Percentiles rank a stretch among this genome's conserved stretches.
These are phyloP conservation scores for Chymomyza fuscimana DNA, from an alignment of 2,888 invertebrate species.

Conservation along the genomic window DNA sequence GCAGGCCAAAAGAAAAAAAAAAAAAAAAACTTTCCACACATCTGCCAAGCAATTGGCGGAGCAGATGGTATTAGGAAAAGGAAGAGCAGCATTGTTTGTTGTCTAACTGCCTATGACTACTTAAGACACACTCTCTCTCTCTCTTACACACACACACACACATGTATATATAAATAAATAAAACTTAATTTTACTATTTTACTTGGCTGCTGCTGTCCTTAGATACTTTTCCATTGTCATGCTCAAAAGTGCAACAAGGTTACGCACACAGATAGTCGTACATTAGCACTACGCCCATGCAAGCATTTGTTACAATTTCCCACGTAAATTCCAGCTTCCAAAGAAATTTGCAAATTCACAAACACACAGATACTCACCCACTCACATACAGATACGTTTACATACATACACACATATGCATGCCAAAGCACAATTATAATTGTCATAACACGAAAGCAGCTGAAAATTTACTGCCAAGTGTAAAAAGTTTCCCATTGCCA, in stretches of 20 bases:
- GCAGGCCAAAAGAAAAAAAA: constrained; percentile 54
- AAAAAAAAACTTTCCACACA: constrained; percentile 1
- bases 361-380: constrained; percentile 2
- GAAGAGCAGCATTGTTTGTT: constrained; percentile 57
- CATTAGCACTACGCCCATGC: constrained; percentile 27
- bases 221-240: constrained; percentile 43
- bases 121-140: constrained; percentile 47
- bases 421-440: constrained; percentile 69
- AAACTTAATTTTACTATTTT: constrained; percentile 69
- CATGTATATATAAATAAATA: constrained; percentile 16
- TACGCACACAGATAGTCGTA: constrained; percentile 17
- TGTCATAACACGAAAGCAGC: constrained; percentile 74
- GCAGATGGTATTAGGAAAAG: constrained; percentile 16
- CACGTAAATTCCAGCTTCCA: constrained; percentile 69
- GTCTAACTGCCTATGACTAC: constrained; percentile 71
- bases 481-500: constrained; percentile 58
- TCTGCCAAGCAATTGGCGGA: constrained; percentile 9
- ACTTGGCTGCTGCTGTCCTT: constrained; percentile 38
- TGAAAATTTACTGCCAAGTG: constrained; percentile 72
- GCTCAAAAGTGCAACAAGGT: constrained; percentile 64
- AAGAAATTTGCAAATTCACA: constrained; percentile 42
- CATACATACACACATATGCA: constrained; percentile 24
- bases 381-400: constrained; percentile 15
- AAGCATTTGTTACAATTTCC: constrained; percentile 70
- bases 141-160: constrained; percentile 17